Evolutionary conservation across 2,888 invertebrate genomes (phyloP).

Genomic region (Perdita meconis): DNA sequence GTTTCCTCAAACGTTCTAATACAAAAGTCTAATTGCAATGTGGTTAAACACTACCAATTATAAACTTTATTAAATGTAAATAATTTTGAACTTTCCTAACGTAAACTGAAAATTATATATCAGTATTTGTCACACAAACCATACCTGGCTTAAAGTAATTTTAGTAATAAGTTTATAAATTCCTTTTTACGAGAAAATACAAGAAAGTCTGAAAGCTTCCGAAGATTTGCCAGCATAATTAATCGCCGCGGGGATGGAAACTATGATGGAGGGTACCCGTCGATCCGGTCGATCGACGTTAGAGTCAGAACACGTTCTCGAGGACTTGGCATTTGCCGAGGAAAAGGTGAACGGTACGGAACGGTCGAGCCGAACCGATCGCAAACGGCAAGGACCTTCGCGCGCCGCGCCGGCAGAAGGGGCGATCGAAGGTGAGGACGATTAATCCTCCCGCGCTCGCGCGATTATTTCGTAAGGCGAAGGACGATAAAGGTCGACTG

Average conservation of each 20-base stretch:
- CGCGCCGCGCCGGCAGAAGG: slow-evolving; percentile 7
- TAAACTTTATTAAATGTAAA: too few relatives aligned
- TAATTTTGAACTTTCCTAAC: too few relatives aligned
- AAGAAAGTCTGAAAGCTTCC: slow-evolving; percentile 17
- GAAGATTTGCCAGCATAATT: slow-evolving; percentile 70
- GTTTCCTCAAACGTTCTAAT: too few relatives aligned
- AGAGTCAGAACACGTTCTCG: slow-evolving; percentile 69
- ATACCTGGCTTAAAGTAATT: too few relatives aligned
- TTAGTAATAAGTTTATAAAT: too few relatives aligned
- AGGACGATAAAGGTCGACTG: slow-evolving; percentile 73
- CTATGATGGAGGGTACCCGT: too few relatives aligned
- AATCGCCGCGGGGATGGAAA: slow-evolving; percentile 55
- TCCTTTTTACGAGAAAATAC: too few relatives aligned
- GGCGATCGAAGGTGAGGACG: slow-evolving; percentile 66
- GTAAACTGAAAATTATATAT: too few relatives aligned
- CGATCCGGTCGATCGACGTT: slow-evolving; percentile 50
- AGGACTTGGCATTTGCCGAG: slow-evolving; percentile 74
- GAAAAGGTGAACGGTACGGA: slow-evolving; percentile 75
- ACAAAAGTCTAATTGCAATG: too few relatives aligned
- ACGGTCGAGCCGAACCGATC: slow-evolving; percentile 37
- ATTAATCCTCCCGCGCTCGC: slow-evolving; percentile 65
- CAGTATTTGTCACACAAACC: too few relatives aligned
- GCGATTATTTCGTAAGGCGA: slow-evolving; percentile 73
- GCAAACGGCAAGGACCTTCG: slow-evolving; percentile 40
- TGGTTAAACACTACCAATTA: too few relatives aligned